These are phyloP conservation scores for Calyptomena viridis DNA, from an alignment of 2,113 vertebrate genomes.

Conservation along the genomic window DNA sequence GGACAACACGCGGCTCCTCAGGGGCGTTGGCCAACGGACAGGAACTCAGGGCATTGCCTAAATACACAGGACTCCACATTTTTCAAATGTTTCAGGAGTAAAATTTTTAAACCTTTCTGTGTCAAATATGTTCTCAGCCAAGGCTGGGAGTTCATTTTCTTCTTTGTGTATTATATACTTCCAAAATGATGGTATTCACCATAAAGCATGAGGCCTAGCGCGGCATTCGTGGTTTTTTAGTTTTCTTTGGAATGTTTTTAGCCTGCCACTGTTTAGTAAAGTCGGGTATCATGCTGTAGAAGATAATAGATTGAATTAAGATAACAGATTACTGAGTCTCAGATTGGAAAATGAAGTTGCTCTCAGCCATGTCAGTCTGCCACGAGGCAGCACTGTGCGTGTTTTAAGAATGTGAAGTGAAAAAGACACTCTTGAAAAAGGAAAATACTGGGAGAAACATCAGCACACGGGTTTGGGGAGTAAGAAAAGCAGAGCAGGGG, in stretches of 20 bases:
- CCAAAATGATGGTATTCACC: neutral
- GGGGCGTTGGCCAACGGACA: neutral
- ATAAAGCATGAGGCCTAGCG: neutral
- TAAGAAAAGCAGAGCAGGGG: neutral
- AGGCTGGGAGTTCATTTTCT: neutral
- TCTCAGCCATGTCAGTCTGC: neutral
- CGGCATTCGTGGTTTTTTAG: neutral
- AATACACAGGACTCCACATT: neutral
- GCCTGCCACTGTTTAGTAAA: neutral
- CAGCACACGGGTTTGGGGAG: neutral
- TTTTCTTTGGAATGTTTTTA: neutral
- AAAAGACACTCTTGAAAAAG: neutral
- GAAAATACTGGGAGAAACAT: neutral
- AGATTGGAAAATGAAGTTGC: neutral
- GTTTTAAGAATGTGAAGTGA: neutral
- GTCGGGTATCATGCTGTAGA: neutral
- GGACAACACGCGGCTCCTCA: neutral
- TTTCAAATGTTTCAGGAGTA: neutral
- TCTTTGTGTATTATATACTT: neutral
- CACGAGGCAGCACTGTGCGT: neutral
- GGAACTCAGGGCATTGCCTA: neutral
- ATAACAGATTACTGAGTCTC: neutral
- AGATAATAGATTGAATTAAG: neutral
- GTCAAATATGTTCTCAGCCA: neutral
- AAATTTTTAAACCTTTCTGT: neutral